phyloP scores from a whole-genome alignment of 37 sponge, comb jelly and placozoan species.

The Chondrosia reniformis region DNA sequence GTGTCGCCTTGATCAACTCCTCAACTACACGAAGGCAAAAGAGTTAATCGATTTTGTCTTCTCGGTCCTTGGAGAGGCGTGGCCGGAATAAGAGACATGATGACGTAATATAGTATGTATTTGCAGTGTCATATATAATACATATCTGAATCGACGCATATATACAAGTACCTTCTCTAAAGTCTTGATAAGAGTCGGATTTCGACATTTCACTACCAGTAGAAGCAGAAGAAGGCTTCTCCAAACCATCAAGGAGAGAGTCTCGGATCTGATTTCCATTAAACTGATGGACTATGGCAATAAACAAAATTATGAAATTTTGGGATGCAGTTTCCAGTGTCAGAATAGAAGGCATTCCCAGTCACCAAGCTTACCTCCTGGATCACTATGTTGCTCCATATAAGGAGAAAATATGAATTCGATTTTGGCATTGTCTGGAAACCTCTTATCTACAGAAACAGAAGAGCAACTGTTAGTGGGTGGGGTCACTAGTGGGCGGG shows the following conservation, averaged over 20 bases:
- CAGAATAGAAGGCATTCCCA: no score
- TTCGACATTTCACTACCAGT: neutral
- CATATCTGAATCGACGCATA: neutral
- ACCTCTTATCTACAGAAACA: slow-evolving; percentile 63
- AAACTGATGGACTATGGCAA: no score
- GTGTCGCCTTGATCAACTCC: neutral
- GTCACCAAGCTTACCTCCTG: neutral
- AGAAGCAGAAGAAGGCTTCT: neutral
- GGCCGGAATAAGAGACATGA: neutral
- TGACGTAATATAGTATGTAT: neutral
- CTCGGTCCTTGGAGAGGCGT: neutral
- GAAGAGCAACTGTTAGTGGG: no score
- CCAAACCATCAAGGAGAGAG: slow-evolving; percentile 16
- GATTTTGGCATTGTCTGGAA: slow-evolving; percentile 62
- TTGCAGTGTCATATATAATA: neutral
- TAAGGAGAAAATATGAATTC: slow-evolving; percentile 67
- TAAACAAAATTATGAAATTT: no score
- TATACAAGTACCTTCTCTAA: neutral
- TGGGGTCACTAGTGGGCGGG: no score
- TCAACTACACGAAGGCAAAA: neutral
- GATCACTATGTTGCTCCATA: neutral
- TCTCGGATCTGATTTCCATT: no score
- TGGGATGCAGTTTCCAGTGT: no score
- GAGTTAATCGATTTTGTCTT: neutral
- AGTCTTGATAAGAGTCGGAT: slow-evolving; percentile 6